A percentile compares a stretch with the other conserved stretches of the same genome.
Evolutionary conservation across 2,888 invertebrate species (phyloP).

Genomic region (Steinernema hermaphroditum): DNA sequence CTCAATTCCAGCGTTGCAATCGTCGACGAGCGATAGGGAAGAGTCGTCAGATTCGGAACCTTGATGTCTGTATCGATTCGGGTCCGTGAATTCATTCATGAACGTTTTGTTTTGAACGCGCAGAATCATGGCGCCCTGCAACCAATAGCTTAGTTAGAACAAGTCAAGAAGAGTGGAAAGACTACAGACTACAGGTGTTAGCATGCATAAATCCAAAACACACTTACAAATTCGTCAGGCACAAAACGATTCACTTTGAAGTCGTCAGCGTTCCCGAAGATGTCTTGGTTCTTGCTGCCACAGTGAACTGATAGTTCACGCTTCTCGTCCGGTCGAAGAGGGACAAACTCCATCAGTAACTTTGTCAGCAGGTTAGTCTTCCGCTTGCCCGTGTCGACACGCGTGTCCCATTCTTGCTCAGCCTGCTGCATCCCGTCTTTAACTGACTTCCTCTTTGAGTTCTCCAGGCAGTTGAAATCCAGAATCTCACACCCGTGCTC

Average conservation of each 20-base stretch:
- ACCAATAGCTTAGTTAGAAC: not conserved
- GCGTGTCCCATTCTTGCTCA: not conserved
- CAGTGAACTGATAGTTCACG: not conserved
- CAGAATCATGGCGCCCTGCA: conserved; percentile 1
- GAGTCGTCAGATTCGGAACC: not conserved
- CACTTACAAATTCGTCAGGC: not conserved
- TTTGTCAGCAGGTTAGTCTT: not conserved
- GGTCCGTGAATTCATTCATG: conserved; percentile 5
- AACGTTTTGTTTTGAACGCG: not conserved
- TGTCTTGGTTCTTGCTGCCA: conserved; percentile 3
- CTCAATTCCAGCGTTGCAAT: not conserved
- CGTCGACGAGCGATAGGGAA: not conserved
- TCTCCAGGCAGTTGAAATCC: not conserved
- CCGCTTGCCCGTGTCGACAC: not conserved
- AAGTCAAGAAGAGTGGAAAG: not conserved
- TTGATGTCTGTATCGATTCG: not conserved
- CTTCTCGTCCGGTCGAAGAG: conserved; percentile 9
- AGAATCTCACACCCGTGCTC: conserved; percentile 2
- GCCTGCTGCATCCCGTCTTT: too few relatives aligned
- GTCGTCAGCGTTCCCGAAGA: conserved; percentile 8
- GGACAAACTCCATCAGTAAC: not conserved
- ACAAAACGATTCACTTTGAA: conserved; percentile 20
- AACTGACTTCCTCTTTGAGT: not conserved
- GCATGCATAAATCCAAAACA: too few relatives aligned
- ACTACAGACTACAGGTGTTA: too few relatives aligned